These are phyloP conservation scores for Zaprionus africanus DNA, from an alignment of 1,140 invertebrate genomes.

Conservation along the genomic window DNA sequence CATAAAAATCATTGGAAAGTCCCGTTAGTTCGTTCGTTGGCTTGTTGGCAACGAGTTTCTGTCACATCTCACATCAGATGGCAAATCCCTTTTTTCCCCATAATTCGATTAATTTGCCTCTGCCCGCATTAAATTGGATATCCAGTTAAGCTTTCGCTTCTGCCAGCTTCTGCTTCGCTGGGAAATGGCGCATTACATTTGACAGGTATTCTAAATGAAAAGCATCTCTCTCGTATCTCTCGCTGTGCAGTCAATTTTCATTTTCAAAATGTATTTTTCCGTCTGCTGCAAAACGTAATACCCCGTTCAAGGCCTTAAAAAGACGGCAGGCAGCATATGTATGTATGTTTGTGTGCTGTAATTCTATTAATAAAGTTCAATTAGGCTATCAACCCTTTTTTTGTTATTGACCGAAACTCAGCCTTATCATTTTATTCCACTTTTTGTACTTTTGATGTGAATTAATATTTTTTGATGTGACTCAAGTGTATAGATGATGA, in stretches of 20 bases:
- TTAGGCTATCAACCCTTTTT: conserved; percentile 8
- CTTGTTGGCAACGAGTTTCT: conserved; percentile 49
- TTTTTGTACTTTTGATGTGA: background rate
- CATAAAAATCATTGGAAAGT: conserved; percentile 59
- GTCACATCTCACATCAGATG: conserved; percentile 62
- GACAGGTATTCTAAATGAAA: conserved; percentile 4
- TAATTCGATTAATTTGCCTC: conserved; percentile 73
- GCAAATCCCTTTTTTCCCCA: conserved; percentile 52
- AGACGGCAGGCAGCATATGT: background rate
- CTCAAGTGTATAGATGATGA: too few species aligned
- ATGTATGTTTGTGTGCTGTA: background rate
- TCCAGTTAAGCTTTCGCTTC: conserved; percentile 36
- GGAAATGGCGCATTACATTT: conserved; percentile 7
- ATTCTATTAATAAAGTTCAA: conserved; percentile 7
- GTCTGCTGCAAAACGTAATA: background rate
- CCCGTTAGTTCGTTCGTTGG: conserved; percentile 20
- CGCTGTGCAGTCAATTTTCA: background rate
- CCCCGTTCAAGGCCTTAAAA: background rate
- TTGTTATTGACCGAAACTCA: background rate
- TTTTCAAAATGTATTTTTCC: conserved; percentile 2
- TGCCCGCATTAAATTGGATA: conserved; percentile 59
- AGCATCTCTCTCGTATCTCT: background rate
- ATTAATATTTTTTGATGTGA: background rate
- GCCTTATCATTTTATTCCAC: background rate
- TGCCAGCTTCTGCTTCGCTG: conserved; percentile 6